Conservation (phyloP, 1,140 invertebrate genomes). For the Drosophila aff. region DNA sequence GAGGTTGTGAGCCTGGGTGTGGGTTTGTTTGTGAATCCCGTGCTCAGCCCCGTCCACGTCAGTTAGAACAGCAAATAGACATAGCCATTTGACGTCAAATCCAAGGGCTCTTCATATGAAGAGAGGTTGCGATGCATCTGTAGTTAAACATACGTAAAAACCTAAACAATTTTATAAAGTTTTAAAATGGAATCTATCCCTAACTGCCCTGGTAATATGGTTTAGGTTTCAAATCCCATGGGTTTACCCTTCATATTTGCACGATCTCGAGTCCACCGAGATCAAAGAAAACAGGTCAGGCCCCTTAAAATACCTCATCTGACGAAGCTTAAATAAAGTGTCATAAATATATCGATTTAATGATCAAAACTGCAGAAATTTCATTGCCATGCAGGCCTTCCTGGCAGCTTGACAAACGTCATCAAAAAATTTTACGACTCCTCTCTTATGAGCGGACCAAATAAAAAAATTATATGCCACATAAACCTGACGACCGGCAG, state of each 20-base stretch:
- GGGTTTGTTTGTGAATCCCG: slow-evolving; percentile 4
- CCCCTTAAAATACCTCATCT: slow-evolving; percentile 41
- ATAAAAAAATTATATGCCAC: slow-evolving; percentile 77
- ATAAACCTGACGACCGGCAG: slow-evolving; percentile 73
- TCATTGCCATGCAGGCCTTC: slow-evolving; percentile 33
- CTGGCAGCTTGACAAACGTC: slow-evolving; percentile 67
- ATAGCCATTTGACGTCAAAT: slow-evolving; percentile 65
- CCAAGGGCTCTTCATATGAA: slow-evolving; percentile 40
- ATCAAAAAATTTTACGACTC: slow-evolving; percentile 74
- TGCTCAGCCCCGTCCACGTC: slow-evolving; percentile 41
- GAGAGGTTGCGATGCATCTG: not conserved
- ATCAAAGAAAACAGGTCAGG: slow-evolving; percentile 41
- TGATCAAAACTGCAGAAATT: slow-evolving; percentile 35
- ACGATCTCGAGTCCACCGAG: not conserved
- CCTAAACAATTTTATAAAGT: not conserved
- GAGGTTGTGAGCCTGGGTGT: not conserved
- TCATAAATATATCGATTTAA: slow-evolving; percentile 61
- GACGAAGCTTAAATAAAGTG: slow-evolving; percentile 46
- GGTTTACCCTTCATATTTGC: not conserved
- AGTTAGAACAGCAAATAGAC: slow-evolving; percentile 67
- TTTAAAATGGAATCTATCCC: not conserved
- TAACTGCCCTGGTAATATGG: not conserved
- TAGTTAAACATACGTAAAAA: not conserved
- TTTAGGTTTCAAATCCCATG: not conserved
- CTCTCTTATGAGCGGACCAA: slow-evolving; percentile 67